Base-by-base conservation (phyloP, 2,888 invertebrate species). In the Napeogenes sylphis region DNA sequence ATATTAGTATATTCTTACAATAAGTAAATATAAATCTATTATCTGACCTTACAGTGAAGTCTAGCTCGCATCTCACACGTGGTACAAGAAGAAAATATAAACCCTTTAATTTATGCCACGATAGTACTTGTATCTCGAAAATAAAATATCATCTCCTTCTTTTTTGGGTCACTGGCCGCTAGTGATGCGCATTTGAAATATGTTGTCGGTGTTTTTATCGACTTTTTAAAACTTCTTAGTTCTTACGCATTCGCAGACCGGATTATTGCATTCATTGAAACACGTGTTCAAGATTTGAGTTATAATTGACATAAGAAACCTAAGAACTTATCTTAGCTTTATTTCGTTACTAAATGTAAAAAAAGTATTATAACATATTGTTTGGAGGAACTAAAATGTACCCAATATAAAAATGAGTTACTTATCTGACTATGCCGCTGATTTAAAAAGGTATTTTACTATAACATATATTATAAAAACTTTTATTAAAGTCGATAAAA, bases 61-160 rank as follows among this genome's bases (percentile, higher is more conserved):
- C 82, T 80, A 78, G 70, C 73, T 70, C 76, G 75, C 81, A 79
- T 77, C 78, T 81, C 78, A 78, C 89, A 86, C 86, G 87, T 88
- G 87, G 85, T 83, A 77, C 76, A 73, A 83, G 84, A 86, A 83
- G 81, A 87, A 85, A 85, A 84, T 84, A 87, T 83, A 85, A 85
- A 87, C 81, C 83, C 87, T 87, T 87, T 90, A 89, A 90, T 90
- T 90, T 90, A 90, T 90, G 85, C 89, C 85, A 84, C 85, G 86
- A 89, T 90, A 90, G 86, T 88, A 84, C 84, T 84, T 83, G 84
- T 84, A 89, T 87, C 87, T 90, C 78, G 84, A 87, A 88, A 87
- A 88, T 87, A 88, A 89, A 89, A 84, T 88, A 86, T 85, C 79
- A 75, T 78, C 82, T 21, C 21, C 21, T 84, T 83, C 81, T 78